phyloP scores from a whole-genome alignment of 30 jellyfish, hydroid and myxozoan species.

The Turritopsis rubra region DNA sequence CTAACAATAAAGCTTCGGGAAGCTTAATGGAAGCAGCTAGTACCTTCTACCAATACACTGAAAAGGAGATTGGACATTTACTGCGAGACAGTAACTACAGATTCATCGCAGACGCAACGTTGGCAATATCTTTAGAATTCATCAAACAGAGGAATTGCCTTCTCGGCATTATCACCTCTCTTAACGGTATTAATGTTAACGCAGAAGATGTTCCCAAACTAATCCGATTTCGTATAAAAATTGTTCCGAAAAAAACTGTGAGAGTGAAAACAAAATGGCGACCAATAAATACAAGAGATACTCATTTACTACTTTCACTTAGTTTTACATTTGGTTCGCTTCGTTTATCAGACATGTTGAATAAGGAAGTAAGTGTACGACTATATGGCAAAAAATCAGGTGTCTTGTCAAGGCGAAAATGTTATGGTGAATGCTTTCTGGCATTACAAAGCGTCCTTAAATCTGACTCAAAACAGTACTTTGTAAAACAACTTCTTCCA shows the following conservation, averaged over 20 bases:
- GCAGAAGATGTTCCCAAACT: background rate
- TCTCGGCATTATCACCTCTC: background rate
- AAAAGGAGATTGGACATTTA: background rate
- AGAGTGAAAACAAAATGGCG: background rate
- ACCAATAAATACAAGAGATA: background rate
- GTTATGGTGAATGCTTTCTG: constrained; percentile 1
- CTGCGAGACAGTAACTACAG: background rate
- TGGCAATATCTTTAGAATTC: background rate
- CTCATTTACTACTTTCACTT: background rate
- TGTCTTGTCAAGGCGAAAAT: background rate
- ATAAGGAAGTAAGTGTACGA: background rate
- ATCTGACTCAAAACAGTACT: background rate
- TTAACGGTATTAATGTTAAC: background rate
- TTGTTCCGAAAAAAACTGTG: background rate
- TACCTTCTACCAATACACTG: background rate
- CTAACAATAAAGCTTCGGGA: background rate
- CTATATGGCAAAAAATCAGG: background rate
- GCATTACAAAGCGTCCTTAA: background rate
- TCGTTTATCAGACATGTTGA: background rate
- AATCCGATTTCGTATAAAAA: background rate
- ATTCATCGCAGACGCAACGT: background rate
- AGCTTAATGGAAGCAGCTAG: background rate
- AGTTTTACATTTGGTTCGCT: background rate
- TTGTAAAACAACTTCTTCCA: background rate
- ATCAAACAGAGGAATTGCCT: background rate